Evolutionary conservation across 2,797 vertebrate genomes (phyloP), one percentile per base, ranked within the genome.

Genomic region (Chaenodraco wilsoni): DNA sequence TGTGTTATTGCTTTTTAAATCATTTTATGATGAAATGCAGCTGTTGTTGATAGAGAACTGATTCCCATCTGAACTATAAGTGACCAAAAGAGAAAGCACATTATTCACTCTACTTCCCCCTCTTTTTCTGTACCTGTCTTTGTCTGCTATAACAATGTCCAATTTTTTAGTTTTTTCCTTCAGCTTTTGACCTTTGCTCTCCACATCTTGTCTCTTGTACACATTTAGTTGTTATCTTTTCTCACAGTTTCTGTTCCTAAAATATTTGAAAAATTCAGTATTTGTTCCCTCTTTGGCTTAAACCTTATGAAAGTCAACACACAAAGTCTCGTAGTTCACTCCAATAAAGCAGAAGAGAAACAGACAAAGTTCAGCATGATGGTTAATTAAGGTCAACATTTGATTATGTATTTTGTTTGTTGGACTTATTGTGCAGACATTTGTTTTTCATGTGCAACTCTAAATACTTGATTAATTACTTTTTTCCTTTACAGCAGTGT

Each of bases 171-270:
- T 4, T 27, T 21, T 21, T 21, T 21, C 21, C 21, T 21, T 21
- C 21, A 21, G 21, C 4, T 48, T 40, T 48, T 13, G 3, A 8
- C 1, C 43, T 60, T 49, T 44, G 50, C 11, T 58, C 17, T 41
- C 27, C 12, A 17, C 45, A 3, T 69, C 15, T 21, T 43, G 31
- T 60, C 3, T 21, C n/a, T 10, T 49, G 3, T 43, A 16, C 2
- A 43, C 1, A 15, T 1, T 17, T 17, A 72, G 0, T 65, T 9
- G 16, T 1, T n/a, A 6, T 27, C 9, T 23, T 8, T 41, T 69
- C 5, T 58, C 19, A 21, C 0, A 49, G 65, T 90, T 88, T 83
- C 79, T 81, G 60, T 89, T 90, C 78, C 78, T 76, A n/a, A 79
- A 84, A 77, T 0, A 1, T 7, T 27, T 27, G 0, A 41, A 48